Evolutionary conservation across 2,797 vertebrate species (phyloP).

Genomic region (Chloroceryle inda): DNA sequence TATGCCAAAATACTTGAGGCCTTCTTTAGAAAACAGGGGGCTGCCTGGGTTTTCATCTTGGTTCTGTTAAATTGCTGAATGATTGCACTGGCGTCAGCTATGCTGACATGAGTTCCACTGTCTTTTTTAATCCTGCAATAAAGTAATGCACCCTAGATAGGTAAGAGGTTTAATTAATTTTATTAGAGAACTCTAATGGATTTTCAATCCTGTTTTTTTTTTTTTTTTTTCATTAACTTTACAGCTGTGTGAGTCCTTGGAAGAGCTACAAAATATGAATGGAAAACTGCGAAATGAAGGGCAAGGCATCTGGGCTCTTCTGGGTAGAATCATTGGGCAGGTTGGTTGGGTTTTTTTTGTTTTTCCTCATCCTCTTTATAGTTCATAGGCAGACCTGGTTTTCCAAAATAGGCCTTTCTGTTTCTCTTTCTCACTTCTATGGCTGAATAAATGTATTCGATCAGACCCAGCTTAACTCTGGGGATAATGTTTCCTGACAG

Average conservation of each 20-base stretch:
- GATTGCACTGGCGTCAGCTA: background rate
- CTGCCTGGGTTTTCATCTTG: conserved; percentile 2
- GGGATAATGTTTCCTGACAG: conserved; percentile 50
- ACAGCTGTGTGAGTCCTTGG: conserved; percentile 94
- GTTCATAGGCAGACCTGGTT: background rate
- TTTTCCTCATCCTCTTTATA: background rate
- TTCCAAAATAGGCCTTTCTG: background rate
- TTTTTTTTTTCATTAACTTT: background rate
- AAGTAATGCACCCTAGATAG: background rate
- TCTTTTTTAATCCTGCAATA: background rate
- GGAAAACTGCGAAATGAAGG: conserved; percentile 92
- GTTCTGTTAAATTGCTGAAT: conserved; percentile 13
- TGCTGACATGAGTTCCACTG: background rate
- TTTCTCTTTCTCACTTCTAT: conserved; percentile 25
- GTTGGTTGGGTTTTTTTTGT: conserved; percentile 75
- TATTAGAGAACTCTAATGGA: background rate
- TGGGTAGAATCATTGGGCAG: conserved; percentile 94
- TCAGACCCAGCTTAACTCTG: conserved; percentile 6
- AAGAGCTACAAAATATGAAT: conserved; percentile 94
- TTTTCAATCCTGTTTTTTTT: background rate
- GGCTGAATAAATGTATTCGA: conserved; percentile 27
- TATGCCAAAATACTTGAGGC: conserved; percentile 14
- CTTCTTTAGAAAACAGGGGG: background rate
- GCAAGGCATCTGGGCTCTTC: conserved; percentile 91
- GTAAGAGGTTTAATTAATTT: background rate